These are phyloP conservation scores for Temnopleurus reevesii DNA, from an alignment of 53 echinoderm and acorn worm species.

Conservation along the genomic window DNA sequence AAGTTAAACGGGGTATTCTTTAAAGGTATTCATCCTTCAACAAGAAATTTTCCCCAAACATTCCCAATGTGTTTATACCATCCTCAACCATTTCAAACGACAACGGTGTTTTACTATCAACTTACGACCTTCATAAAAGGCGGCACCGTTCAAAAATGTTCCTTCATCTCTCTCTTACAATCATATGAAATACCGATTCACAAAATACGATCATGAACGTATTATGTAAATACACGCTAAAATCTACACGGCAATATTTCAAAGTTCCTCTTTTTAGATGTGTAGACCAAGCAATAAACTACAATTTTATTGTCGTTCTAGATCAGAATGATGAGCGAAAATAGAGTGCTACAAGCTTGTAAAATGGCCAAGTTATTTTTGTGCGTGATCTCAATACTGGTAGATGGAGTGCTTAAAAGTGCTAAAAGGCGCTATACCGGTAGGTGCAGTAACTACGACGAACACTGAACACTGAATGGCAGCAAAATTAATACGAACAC, in stretches of 20 bases:
- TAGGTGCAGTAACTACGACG: too few relatives aligned
- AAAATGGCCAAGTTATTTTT: too few relatives aligned
- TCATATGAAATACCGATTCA: not conserved
- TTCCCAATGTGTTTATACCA: not conserved
- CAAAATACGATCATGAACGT: not conserved
- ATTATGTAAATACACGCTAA: not conserved
- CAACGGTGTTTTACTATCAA: conserved; percentile 15
- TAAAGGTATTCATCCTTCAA: not conserved
- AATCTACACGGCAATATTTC: not conserved
- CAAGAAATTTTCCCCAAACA: not conserved
- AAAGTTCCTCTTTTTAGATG: not conserved
- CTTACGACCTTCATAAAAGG: not conserved
- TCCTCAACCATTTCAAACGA: not conserved
- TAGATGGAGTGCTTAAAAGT: too few relatives aligned
- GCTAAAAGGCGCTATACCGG: too few relatives aligned
- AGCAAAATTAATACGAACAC: too few relatives aligned
- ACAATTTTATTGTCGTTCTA: not conserved
- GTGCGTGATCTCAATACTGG: not conserved
- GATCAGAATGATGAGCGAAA: not conserved
- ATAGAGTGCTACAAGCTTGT: not conserved
- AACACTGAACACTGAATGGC: too few relatives aligned
- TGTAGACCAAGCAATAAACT: not conserved
- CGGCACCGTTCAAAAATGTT: not conserved
- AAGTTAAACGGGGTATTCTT: not conserved
- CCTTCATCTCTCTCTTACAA: not conserved